These are phyloP conservation scores for Xiphydria camelus DNA, from an alignment of 2,888 invertebrate species.

Conservation along the genomic window DNA sequence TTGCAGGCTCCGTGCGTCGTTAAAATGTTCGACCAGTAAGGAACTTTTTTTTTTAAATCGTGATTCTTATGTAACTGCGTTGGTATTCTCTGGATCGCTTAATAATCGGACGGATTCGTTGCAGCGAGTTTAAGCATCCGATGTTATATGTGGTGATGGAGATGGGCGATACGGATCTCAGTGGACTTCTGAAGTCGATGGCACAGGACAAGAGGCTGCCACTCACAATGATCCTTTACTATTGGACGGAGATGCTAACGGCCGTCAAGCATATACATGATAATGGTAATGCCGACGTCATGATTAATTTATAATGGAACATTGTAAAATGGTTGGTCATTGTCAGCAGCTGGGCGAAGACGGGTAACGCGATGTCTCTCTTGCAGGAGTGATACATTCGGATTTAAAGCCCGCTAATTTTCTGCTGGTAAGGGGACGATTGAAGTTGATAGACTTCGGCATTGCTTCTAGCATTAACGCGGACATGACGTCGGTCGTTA, in stretches of 20 bases:
- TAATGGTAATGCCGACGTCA: slow-evolving; percentile 65
- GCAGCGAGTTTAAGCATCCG: slow-evolving; percentile 66
- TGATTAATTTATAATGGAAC: background rate
- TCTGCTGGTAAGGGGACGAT: slow-evolving; percentile 77
- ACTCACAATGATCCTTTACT: slow-evolving; percentile 78
- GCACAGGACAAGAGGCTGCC: slow-evolving; percentile 61
- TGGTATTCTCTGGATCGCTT: no score
- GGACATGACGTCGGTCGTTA: slow-evolving; percentile 88
- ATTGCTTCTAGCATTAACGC: slow-evolving; percentile 86
- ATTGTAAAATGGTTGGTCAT: background rate
- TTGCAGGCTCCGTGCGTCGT: slow-evolving; percentile 86
- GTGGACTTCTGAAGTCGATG: slow-evolving; percentile 69
- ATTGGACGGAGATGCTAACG: slow-evolving; percentile 92
- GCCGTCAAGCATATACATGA: slow-evolving; percentile 91
- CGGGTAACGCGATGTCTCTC: no score
- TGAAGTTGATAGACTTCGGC: slow-evolving; percentile 97
- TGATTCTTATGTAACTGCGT: no score
- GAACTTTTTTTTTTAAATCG: slow-evolving; percentile 31
- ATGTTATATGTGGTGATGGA: slow-evolving; percentile 86
- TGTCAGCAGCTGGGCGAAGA: no score
- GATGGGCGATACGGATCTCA: slow-evolving; percentile 88
- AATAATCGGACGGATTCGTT: no score
- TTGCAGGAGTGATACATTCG: slow-evolving; percentile 88
- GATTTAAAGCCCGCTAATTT: slow-evolving; percentile 98
- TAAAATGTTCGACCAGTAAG: slow-evolving; percentile 85